Conservation (phyloP, 2,888 invertebrate genomes). For the Trissoscelio sp. region DNA sequence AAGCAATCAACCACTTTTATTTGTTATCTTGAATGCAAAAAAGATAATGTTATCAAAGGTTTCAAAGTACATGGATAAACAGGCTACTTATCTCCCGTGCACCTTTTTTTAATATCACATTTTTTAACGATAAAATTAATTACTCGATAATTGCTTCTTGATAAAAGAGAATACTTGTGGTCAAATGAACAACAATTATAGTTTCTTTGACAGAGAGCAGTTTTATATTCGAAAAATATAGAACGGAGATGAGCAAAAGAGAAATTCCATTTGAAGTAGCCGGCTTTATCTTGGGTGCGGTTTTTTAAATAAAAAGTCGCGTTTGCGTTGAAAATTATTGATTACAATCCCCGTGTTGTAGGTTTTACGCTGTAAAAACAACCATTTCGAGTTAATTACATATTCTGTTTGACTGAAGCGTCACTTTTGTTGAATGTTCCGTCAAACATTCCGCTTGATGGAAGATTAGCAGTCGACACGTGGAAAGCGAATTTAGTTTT, state of each 20-base stretch:
- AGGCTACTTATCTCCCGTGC: neutral
- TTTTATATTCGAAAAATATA: neutral
- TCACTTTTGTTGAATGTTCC: conserved; percentile 47
- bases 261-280: conserved; percentile 23
- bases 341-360: conserved; percentile 4
- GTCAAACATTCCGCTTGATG: conserved; percentile 58
- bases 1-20: neutral
- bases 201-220: neutral
- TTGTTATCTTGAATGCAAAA: neutral
- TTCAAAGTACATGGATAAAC: neutral
- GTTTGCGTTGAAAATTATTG: conserved; percentile 40
- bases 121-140: neutral
- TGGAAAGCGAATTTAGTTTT: conserved; percentile 38
- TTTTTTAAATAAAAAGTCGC: conserved; percentile 21
- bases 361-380: conserved; percentile 33
- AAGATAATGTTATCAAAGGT: neutral
- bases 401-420: conserved; percentile 50
- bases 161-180: neutral
- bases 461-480: conserved; percentile 47
- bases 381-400: conserved; percentile 50
- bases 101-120: too few species aligned
- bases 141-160: neutral
- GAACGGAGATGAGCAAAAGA: neutral
- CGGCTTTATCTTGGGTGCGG: neutral
- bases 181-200: neutral